Percentiles rank a stretch among this genome's conserved stretches.
Evolutionary conservation across 1,140 invertebrate species (phyloP).

Genomic region (Caenorhabditis briggsae): DNA sequence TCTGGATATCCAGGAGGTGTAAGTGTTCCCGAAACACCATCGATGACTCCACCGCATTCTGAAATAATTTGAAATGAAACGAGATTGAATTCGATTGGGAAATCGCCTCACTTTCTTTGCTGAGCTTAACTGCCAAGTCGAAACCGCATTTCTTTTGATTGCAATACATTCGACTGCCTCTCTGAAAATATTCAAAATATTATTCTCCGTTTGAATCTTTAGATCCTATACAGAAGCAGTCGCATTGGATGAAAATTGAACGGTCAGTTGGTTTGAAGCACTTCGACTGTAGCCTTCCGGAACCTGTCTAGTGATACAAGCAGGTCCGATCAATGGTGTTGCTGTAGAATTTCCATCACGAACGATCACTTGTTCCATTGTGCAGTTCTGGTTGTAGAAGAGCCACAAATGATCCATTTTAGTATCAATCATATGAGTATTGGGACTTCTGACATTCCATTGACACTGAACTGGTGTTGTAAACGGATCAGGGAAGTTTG

Average conservation of each 20-base stretch:
- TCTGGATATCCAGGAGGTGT: constrained; percentile 71
- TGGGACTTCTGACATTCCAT: constrained; percentile 73
- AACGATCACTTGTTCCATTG: constrained; percentile 68
- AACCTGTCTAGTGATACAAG: background rate
- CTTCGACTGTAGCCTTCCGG: background rate
- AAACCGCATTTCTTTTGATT: constrained; percentile 72
- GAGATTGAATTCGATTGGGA: background rate
- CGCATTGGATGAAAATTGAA: constrained; percentile 49
- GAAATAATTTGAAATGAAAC: background rate
- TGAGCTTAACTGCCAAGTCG: constrained; percentile 62
- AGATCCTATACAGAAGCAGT: constrained; percentile 16
- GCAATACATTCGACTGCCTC: constrained; percentile 66
- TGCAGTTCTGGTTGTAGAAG: constrained; percentile 69
- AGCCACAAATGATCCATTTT: constrained; percentile 69
- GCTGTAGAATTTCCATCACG: constrained; percentile 71
- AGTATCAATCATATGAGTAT: constrained; percentile 73
- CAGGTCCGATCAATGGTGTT: constrained; percentile 7
- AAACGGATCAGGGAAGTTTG: constrained; percentile 62
- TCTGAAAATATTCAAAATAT: constrained; percentile 41
- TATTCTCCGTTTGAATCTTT: background rate
- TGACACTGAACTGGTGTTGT: constrained; percentile 67
- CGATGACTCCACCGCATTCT: constrained; percentile 73
- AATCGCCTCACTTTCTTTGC: constrained; percentile 35
- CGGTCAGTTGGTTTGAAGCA: constrained; percentile 33
- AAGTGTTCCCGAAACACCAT: constrained; percentile 68